Conservation (phyloP, 2,113 vertebrate species). For the Glareola pratincola region DNA sequence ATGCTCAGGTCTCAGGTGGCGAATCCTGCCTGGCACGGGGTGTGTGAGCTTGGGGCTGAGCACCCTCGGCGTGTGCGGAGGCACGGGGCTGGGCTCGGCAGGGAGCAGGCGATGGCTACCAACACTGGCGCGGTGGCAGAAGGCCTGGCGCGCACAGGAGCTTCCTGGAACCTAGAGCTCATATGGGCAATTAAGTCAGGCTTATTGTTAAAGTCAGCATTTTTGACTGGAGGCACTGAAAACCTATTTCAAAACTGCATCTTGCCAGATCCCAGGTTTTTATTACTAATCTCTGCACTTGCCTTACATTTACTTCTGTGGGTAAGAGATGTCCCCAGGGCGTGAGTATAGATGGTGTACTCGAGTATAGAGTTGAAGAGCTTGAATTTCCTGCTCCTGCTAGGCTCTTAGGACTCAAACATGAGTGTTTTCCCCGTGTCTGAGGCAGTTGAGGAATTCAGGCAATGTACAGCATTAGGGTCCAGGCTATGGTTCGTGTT, state of each 20-base stretch:
- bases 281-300: not conserved
- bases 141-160: not conserved
- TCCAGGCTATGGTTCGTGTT: not conserved
- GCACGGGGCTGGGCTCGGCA: accelerated
- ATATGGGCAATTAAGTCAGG: not conserved
- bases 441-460: not conserved
- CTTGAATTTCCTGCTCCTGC: not conserved
- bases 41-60: not conserved
- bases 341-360: not conserved
- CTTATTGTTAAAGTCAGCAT: not conserved
- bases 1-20: not conserved
- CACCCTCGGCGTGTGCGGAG: accelerated
- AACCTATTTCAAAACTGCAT: not conserved
- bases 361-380: not conserved
- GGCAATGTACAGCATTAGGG: not conserved
- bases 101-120: not conserved
- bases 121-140: not conserved
- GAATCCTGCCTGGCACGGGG: not conserved
- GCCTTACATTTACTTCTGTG: not conserved
- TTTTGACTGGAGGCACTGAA: not conserved
- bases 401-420: not conserved
- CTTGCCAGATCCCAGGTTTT: not conserved
- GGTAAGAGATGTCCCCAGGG: not conserved
- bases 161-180: not conserved
- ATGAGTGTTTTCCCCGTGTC: not conserved